Percentiles rank a stretch among this genome's conserved stretches.
Conservation (phyloP, 2,113 vertebrate genomes). For the Puffinus mauretanicus region DNA sequence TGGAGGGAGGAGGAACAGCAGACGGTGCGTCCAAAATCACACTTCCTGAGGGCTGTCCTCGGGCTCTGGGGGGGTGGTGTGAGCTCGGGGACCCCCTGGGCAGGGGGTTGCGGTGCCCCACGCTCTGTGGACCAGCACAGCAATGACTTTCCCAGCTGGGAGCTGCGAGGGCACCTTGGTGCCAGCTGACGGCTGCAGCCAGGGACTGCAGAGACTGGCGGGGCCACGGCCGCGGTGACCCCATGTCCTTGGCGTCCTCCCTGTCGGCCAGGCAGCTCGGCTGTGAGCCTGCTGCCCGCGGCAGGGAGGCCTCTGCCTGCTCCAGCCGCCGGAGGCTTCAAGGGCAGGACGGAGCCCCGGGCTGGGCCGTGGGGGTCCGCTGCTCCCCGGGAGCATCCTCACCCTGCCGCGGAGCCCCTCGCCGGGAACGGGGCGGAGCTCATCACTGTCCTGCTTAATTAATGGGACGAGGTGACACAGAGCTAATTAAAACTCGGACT, state of each 20-base stretch:
- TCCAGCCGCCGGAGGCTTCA: neutral
- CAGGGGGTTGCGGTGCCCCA: neutral
- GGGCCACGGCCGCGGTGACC: neutral
- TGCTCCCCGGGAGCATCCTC: neutral
- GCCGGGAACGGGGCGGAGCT: neutral
- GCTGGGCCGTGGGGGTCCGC: neutral
- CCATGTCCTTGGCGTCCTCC: neutral
- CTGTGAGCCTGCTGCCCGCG: fast-evolving
- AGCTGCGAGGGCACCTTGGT: neutral
- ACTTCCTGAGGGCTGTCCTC: neutral
- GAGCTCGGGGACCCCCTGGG: neutral
- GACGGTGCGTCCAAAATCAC: neutral
- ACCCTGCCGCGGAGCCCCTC: neutral
- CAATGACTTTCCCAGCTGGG: neutral
- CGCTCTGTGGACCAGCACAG: neutral
- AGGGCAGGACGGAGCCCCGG: neutral
- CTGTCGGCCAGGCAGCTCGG: fast-evolving
- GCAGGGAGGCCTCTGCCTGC: neutral
- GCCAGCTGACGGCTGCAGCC: neutral
- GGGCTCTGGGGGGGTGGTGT: neutral
- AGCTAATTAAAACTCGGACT: neutral
- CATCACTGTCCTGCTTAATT: neutral
- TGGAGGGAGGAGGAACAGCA: neutral
- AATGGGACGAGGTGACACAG: neutral
- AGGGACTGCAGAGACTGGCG: neutral